These are phyloP conservation scores for Coilia nasus DNA, from an alignment of 2,797 vertebrate species.

Conservation along the genomic window DNA sequence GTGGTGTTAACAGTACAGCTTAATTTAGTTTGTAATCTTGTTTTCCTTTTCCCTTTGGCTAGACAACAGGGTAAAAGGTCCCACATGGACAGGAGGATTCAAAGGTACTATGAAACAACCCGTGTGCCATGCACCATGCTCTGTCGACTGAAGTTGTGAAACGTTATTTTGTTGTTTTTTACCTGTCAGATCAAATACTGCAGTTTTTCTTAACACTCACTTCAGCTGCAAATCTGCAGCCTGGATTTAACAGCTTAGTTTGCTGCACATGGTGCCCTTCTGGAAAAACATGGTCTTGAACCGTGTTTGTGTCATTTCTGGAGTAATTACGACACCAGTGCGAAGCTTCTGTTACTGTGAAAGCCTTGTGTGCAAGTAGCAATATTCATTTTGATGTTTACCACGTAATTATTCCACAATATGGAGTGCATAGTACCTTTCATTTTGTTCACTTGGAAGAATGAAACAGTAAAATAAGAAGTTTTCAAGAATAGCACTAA, in stretches of 20 bases:
- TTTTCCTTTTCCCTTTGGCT: slow-evolving; percentile 60
- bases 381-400: slow-evolving; percentile 57
- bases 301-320: not conserved
- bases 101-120: slow-evolving; percentile 50
- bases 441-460: slow-evolving; percentile 14
- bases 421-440: not conserved
- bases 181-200: not conserved
- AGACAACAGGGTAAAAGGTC: slow-evolving; percentile 78
- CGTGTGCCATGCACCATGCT: slow-evolving; percentile 47
- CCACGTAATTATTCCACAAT: not conserved
- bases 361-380: slow-evolving; percentile 61
- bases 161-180: not conserved
- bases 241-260: not conserved
- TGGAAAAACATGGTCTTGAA: not conserved
- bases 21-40: slow-evolving; percentile 40
- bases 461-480: not conserved
- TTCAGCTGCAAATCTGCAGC: not conserved
- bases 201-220: not conserved
- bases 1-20: not conserved
- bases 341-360: slow-evolving; percentile 22
- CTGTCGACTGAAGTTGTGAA: not conserved
- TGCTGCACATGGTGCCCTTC: not conserved
- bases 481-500: slow-evolving; percentile 15
- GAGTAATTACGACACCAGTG: not conserved
- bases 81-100: slow-evolving; percentile 57